Evolutionary conservation across 1,140 invertebrate species (phyloP).

Genomic region (Drosophila burlai): DNA sequence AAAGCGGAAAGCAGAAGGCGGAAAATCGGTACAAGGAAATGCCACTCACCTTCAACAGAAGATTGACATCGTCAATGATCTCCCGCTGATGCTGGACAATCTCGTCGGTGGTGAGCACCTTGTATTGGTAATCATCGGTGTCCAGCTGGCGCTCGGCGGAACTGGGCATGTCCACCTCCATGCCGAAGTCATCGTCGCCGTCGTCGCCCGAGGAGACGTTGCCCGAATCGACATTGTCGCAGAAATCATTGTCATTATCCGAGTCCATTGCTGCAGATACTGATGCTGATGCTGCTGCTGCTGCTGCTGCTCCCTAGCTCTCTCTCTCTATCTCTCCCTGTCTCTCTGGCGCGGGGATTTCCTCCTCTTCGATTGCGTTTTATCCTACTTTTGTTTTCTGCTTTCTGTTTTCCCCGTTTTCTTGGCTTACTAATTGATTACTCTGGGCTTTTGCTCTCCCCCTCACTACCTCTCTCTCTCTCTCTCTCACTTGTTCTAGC

Average conservation of each 20-base stretch:
- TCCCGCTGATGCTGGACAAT: conserved; percentile 99
- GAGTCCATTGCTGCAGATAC: conserved; percentile 90
- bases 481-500: not conserved
- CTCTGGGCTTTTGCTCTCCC: conserved; percentile 14
- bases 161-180: conserved; percentile 93
- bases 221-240: conserved; percentile 95
- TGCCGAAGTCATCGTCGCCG: conserved; percentile 93
- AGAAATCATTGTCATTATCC: conserved; percentile 91
- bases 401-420: conserved; percentile 26
- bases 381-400: conserved; percentile 12
- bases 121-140: conserved; percentile 95
- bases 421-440: conserved; percentile 29
- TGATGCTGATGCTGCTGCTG: conserved; percentile 8
- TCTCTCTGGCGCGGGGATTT: conserved; percentile 1
- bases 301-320: conserved; percentile 2
- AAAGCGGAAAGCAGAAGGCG: not conserved
- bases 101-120: conserved; percentile 97
- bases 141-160: conserved; percentile 90
- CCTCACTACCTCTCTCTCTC: not conserved
- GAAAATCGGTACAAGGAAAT: not conserved
- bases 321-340: not conserved
- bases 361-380: conserved; percentile 13
- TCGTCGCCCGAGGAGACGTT: conserved; percentile 97
- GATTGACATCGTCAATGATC: conserved; percentile 97
- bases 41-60: conserved; percentile 90